Base-by-base conservation (phyloP, 2,888 invertebrate species). In the Panorpa germanica region DNA sequence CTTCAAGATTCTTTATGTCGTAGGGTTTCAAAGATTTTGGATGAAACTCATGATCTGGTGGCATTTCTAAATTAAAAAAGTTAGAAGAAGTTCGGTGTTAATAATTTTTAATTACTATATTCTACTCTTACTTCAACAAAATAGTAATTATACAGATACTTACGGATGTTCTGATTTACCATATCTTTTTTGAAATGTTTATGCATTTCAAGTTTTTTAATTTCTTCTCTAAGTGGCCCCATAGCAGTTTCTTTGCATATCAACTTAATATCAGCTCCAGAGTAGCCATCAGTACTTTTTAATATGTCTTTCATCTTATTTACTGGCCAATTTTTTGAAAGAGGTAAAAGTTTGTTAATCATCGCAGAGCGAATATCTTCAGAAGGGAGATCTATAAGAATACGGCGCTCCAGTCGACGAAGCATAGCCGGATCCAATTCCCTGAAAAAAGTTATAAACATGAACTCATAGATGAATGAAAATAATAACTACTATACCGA, bases 191-290 rank as follows among this genome's bases (percentile, higher is more conserved):
- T n/a, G 7, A 33, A 15, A 24, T 33, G 34, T 14, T 31, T 19
- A 29, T 22, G 34, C 2, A 37, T 33, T 36, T 66, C 67, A 22
- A 68, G 43, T 9, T 48, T 45, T 19, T 49, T 41, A 45, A 67
- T 64, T 41, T 69, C 60, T 43, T 70, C 73, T 44, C 86, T 62
- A 14, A 88, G 63, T 15, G 72, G 67, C 16, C 63, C 59, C 83
- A 93, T 88, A 33, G 78, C 69, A 2, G 83, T 76, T 59, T 91
- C 88, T 51, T 90, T 90, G 48, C 85, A 85, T 17, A 83, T 69
- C 38, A 80, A 55, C 43, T 77, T 75, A 28, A 93, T 68, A 46
- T 93, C 93, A 8, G 85, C 82, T 1, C 88, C 86, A 0, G 90
- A 85, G 47, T 83, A 91, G 4, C 75, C 71, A 9, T 71, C 66